phyloP scores from a whole-genome alignment of 2,113 vertebrate genomes.

The Hippocampus barbouri region DNA sequence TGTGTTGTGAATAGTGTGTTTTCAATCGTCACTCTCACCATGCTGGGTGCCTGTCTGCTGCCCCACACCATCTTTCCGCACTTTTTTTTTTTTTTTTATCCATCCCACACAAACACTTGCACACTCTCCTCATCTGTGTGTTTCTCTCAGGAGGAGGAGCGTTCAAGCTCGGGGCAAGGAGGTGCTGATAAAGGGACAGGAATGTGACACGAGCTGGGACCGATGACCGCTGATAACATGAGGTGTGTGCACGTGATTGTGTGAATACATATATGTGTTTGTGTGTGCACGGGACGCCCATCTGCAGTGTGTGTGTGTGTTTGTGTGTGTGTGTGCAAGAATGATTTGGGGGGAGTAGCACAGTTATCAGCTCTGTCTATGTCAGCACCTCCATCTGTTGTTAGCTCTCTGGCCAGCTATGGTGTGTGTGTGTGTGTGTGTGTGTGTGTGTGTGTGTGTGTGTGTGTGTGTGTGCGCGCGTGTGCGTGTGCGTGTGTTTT shows the following conservation, averaged over 20 bases:
- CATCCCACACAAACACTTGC: not conserved
- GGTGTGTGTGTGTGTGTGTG: conserved; percentile 26
- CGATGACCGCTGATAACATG: conserved; percentile 60
- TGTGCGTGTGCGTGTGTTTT: conserved; percentile 17
- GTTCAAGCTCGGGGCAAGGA: conserved; percentile 51
- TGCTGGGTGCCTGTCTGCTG: conserved; percentile 56
- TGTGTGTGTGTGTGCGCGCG: not conserved
- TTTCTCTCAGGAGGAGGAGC: conserved; percentile 48
- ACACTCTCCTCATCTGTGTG: conserved; percentile 19
- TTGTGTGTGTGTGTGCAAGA: conserved; percentile 52
- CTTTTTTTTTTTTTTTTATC: conserved; percentile 9
- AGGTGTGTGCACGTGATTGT: conserved; percentile 17
- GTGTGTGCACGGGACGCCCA: conserved; percentile 37
- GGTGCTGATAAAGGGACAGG: conserved; percentile 65
- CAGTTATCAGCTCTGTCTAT: conserved; percentile 63
- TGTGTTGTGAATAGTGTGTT: no score
- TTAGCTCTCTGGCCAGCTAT: conserved; percentile 32
- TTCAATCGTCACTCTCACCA: conserved; percentile 25
- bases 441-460: conserved; percentile 15
- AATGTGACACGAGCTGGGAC: conserved; percentile 59
- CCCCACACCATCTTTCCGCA: conserved; percentile 45
- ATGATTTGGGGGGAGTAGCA: conserved; percentile 50
- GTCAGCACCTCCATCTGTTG: conserved; percentile 66
- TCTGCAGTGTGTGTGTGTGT: conserved; percentile 44
- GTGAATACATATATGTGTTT: conserved; percentile 4